Evolutionary conservation across 2,888 invertebrate genomes (phyloP).

Genomic region (Eupithecia inturbata): DNA sequence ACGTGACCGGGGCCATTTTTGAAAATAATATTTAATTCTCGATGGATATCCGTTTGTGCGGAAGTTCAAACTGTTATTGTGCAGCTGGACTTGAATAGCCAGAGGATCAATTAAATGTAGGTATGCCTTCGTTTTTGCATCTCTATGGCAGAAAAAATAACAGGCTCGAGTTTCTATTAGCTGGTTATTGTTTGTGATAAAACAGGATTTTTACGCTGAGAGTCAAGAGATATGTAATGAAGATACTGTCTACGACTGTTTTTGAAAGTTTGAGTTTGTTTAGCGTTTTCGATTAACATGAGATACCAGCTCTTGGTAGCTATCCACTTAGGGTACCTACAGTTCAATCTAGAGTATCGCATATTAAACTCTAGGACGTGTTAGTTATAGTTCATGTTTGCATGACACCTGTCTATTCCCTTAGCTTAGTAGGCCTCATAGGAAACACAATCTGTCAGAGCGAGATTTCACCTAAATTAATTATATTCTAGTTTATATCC

Average conservation of each 20-base stretch:
- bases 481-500: constrained; percentile 33
- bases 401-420: not conserved
- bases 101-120: not conserved
- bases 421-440: not conserved
- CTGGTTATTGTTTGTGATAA: no score
- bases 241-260: no score
- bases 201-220: no score
- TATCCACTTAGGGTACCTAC: not conserved
- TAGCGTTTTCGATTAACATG: no score
- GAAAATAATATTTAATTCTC: constrained; percentile 39
- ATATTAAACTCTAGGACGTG: not conserved
- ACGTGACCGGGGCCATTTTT: constrained; percentile 56
- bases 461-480: constrained; percentile 31
- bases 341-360: not conserved
- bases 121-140: not conserved
- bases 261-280: no score
- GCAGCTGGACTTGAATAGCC: not conserved
- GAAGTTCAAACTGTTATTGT: constrained; percentile 8
- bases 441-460: constrained; percentile 18
- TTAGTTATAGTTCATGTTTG: not conserved
- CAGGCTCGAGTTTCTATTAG: no score
- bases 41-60: constrained; percentile 9
- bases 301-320: no score
- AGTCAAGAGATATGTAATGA: no score
- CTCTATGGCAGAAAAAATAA: not conserved